These are phyloP conservation scores for Pristionchus exspectatus DNA, from an alignment of 2,888 invertebrate species.

Conservation along the genomic window DNA sequence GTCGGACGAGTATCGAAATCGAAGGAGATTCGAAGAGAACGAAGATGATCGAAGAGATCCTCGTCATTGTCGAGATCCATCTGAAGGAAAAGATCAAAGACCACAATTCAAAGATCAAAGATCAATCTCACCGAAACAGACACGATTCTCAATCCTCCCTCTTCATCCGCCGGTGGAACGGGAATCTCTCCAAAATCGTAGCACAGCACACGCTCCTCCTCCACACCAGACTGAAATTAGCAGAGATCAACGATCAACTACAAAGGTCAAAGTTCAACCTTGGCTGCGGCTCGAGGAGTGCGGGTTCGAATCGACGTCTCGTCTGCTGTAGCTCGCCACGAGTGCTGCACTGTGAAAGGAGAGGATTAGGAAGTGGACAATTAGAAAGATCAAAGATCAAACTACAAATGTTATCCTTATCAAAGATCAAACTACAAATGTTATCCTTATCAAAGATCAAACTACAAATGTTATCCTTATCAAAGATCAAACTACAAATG, in stretches of 20 bases:
- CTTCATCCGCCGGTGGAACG: conserved; percentile 7
- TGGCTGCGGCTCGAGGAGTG: neutral
- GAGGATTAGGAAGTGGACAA: neutral
- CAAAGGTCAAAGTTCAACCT: conserved; percentile 8
- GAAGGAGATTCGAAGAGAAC: conserved; percentile 22
- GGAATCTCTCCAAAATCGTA: conserved; percentile 28
- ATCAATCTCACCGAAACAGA: conserved; percentile 8
- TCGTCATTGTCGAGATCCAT: conserved; percentile 47
- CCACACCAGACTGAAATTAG: neutral
- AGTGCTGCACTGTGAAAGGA: conserved; percentile 8
- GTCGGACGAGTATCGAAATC: conserved; percentile 43
- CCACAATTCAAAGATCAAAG: conserved; percentile 4
- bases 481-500: conserved; percentile 40
- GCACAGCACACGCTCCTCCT: conserved; percentile 46
- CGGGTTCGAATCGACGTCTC: conserved; percentile 36
- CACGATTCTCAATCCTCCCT: neutral
- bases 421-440: too few species aligned
- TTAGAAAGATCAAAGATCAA: neutral
- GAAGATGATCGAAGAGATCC: conserved; percentile 25
- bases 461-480: too few species aligned
- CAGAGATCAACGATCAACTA: conserved; percentile 31
- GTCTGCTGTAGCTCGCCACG: conserved; percentile 23
- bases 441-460: too few species aligned
- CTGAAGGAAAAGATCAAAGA: neutral
- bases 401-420: too few species aligned